These are phyloP conservation scores for Alaudala cheleensis DNA, from an alignment of 2,113 vertebrate species.

Conservation along the genomic window DNA sequence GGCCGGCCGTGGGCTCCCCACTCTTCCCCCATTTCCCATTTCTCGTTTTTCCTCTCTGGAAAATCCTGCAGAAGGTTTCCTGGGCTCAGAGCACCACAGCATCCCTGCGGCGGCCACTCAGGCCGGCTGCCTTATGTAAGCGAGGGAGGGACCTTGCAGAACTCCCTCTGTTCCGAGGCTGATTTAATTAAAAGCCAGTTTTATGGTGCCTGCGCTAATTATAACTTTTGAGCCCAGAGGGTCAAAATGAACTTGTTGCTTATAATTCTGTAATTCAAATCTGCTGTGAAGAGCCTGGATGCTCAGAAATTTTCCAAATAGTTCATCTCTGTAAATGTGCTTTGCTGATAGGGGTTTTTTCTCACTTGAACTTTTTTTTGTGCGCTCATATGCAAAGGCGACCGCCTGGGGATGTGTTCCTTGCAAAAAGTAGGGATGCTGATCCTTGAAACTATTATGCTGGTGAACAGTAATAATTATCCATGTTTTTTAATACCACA, in stretches of 20 bases:
- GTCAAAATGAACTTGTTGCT: constrained; percentile 43
- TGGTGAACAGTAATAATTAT: neutral
- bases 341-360: neutral
- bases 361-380: neutral
- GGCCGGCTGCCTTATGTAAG: neutral
- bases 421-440: constrained; percentile 18
- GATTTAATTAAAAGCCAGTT: constrained; percentile 68
- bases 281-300: neutral
- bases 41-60: neutral
- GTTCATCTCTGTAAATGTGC: neutral
- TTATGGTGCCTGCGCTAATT: constrained; percentile 39
- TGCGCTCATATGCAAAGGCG: neutral
- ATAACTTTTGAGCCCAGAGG: constrained; percentile 49
- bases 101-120: fast-evolving
- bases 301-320: constrained; percentile 17
- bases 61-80: neutral
- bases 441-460: neutral
- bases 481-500: neutral
- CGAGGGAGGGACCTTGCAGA: neutral
- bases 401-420: constrained; percentile 1
- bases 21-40: neutral
- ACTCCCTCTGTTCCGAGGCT: neutral
- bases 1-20: neutral
- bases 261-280: constrained; percentile 3
- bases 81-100: fast-evolving